phyloP scores from a whole-genome alignment of 2,113 vertebrate genomes.

The Nycticorax nycticorax region DNA sequence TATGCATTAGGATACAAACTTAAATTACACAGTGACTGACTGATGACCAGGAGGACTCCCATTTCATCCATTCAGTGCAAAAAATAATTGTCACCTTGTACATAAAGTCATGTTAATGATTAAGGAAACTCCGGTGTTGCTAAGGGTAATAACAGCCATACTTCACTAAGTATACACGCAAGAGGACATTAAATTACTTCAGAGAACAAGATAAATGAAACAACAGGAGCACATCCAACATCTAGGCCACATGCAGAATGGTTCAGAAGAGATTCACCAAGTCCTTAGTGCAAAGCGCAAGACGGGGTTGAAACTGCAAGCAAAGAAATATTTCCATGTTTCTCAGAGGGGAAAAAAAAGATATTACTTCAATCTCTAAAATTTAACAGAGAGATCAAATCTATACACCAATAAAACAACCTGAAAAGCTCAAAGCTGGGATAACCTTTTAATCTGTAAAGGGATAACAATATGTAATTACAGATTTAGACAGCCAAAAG shows the following conservation, averaged over 20 bases:
- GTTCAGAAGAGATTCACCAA: not conserved
- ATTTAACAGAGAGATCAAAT: not conserved
- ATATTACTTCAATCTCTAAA: not conserved
- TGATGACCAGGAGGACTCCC: not conserved
- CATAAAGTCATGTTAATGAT: not conserved
- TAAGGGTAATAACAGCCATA: not conserved
- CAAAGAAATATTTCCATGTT: not conserved
- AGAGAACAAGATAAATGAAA: not conserved
- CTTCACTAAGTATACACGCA: not conserved
- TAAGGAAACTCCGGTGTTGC: not conserved
- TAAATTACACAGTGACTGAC: not conserved
- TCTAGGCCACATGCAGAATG: not conserved
- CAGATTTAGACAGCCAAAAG: not conserved
- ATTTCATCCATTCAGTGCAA: not conserved
- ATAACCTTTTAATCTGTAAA: slow-evolving; percentile 26
- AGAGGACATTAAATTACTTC: not conserved
- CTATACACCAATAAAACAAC: not conserved
- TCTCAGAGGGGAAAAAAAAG: not conserved
- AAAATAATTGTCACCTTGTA: not conserved
- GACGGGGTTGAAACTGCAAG: not conserved
- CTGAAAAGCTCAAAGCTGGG: not conserved
- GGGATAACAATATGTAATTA: not conserved
- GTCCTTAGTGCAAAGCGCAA: not conserved
- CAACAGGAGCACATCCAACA: not conserved
- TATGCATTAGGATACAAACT: not conserved